Evolutionary conservation across 2,797 vertebrate genomes (phyloP).

Genomic region (Graptemys geographica): DNA sequence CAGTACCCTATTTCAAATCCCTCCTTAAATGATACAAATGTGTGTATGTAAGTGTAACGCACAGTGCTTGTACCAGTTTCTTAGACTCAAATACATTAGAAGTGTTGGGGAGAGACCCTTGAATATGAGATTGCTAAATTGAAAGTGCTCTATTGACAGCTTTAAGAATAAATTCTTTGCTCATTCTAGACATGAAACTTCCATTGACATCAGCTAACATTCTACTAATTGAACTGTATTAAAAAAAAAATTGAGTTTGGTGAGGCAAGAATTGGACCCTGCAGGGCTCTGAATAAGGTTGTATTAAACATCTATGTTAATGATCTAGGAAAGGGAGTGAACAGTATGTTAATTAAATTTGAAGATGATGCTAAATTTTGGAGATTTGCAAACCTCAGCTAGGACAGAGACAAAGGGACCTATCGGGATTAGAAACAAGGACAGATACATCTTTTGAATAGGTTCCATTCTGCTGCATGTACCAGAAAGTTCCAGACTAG

Average conservation of each 20-base stretch:
- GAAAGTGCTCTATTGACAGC: neutral
- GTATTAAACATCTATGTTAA: neutral
- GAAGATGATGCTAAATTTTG: neutral
- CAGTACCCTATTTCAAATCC: neutral
- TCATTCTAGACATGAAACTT: neutral
- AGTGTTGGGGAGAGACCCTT: neutral
- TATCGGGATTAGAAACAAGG: neutral
- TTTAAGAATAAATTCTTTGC: neutral
- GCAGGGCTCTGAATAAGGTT: neutral
- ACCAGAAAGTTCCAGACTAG: neutral
- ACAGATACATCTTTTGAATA: neutral
- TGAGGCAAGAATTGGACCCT: neutral
- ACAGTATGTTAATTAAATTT: neutral
- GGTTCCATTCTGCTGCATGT: neutral
- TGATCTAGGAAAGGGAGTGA: neutral
- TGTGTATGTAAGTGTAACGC: neutral
- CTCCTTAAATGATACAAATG: neutral
- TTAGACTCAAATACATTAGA: neutral
- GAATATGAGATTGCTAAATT: neutral
- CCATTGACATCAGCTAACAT: neutral
- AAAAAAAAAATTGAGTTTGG: neutral
- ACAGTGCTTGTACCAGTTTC: neutral
- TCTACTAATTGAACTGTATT: neutral
- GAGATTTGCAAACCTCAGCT: neutral
- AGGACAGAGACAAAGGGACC: neutral